Evolutionary conservation across 2,888 invertebrate species (phyloP).

Genomic region (Zaprionus bogoriensis): DNA sequence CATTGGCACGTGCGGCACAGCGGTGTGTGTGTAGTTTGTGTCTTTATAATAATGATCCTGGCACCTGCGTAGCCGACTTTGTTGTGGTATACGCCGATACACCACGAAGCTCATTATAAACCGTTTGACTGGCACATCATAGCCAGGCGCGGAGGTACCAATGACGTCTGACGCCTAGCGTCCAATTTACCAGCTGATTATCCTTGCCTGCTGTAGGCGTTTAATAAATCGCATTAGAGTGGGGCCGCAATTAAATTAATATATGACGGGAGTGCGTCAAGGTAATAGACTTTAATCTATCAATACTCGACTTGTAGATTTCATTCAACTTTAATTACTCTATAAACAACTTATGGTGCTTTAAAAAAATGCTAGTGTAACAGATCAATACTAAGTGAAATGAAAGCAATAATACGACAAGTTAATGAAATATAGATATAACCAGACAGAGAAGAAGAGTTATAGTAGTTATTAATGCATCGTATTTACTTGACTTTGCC

Average conservation of each 20-base stretch:
- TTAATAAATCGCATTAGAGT: constrained; percentile 58
- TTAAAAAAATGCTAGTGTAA: too few species aligned
- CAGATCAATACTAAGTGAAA: too few species aligned
- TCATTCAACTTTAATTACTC: too few species aligned
- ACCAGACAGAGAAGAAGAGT: too few species aligned
- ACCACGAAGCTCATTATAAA: constrained; percentile 58
- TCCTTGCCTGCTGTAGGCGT: not conserved
- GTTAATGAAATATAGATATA: too few species aligned
- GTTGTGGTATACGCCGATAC: constrained; percentile 52
- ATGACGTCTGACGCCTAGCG: too few species aligned
- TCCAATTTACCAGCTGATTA: not conserved
- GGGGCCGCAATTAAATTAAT: constrained; percentile 57
- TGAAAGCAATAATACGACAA: too few species aligned
- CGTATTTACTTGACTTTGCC: too few species aligned
- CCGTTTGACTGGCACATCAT: constrained; percentile 14
- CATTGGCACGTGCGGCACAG: constrained; percentile 47
- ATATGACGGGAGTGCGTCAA: not conserved
- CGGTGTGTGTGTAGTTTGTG: constrained; percentile 12
- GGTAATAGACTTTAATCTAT: not conserved
- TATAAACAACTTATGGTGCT: too few species aligned
- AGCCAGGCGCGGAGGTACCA: not conserved
- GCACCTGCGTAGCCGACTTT: constrained; percentile 23
- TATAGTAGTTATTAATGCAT: too few species aligned
- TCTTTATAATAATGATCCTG: constrained; percentile 16
- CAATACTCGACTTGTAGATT: too few species aligned